These are phyloP conservation scores for Trachelus tabidus DNA, from an alignment of 2,888 invertebrate species.

Conservation along the genomic window DNA sequence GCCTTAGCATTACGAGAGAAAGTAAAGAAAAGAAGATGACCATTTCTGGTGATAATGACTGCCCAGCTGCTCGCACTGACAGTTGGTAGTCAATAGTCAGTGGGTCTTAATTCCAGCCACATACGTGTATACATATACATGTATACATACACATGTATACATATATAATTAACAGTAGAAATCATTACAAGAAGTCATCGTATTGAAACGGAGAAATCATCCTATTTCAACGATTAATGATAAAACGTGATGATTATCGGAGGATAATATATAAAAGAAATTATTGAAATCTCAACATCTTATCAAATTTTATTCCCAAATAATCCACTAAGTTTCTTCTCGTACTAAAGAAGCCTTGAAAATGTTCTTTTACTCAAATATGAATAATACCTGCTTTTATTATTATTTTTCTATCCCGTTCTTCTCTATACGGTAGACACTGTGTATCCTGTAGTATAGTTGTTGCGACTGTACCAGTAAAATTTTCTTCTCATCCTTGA, in stretches of 20 bases:
- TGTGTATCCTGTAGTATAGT: neutral
- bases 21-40: neutral
- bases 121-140: neutral
- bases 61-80: neutral
- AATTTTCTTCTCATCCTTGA: neutral
- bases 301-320: fast-evolving
- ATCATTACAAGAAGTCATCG: neutral
- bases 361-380: neutral
- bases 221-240: neutral
- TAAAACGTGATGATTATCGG: neutral
- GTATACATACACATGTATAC: too few species aligned
- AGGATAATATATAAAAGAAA: neutral
- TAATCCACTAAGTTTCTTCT: neutral
- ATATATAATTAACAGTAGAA: neutral
- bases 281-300: neutral
- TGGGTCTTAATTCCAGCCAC: neutral
- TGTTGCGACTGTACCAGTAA: neutral
- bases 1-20: neutral
- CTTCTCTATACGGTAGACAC: neutral
- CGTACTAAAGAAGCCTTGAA: neutral
- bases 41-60: neutral
- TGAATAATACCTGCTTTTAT: neutral
- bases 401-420: neutral
- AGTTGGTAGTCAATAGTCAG: neutral
- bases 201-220: neutral